These are phyloP conservation scores for Lepidocyrtoides sp. DNA, from an alignment of 2,888 invertebrate genomes.

Conservation along the genomic window DNA sequence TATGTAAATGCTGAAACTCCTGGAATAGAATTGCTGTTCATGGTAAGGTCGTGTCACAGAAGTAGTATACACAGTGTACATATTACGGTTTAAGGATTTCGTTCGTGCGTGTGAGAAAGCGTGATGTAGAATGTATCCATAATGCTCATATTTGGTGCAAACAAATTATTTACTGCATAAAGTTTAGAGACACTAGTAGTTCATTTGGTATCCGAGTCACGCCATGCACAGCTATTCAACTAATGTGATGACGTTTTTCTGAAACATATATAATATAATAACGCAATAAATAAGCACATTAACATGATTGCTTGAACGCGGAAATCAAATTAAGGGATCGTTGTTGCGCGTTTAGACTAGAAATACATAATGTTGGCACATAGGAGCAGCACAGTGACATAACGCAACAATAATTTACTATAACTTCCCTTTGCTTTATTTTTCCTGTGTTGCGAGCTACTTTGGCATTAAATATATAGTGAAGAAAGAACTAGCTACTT, in stretches of 20 bases:
- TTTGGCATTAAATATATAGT: not conserved
- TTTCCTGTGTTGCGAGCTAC: not conserved
- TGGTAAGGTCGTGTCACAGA: not conserved
- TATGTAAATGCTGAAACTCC: not conserved
- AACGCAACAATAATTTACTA: not conserved
- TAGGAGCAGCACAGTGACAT: not conserved
- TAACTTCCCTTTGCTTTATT: not conserved
- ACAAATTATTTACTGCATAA: not conserved
- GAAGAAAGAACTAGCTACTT: not conserved
- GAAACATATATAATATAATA: not conserved
- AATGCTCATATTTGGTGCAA: too few relatives aligned
- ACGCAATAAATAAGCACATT: not conserved
- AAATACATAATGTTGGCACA: too few relatives aligned
- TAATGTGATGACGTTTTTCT: too few relatives aligned
- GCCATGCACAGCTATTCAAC: too few relatives aligned
- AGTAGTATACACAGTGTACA: not conserved
- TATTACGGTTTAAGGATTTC: not conserved
- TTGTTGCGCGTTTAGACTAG: too few relatives aligned
- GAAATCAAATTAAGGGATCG: constrained; percentile 67
- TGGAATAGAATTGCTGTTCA: not conserved
- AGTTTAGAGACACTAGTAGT: not conserved
- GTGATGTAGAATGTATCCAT: not conserved
- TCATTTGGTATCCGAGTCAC: not conserved
- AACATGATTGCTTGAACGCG: constrained; percentile 58
- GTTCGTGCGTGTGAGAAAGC: constrained; percentile 1